phyloP scores from a whole-genome alignment of 2,113 vertebrate genomes.

The Hydrochoerus hydrochaeris region DNA sequence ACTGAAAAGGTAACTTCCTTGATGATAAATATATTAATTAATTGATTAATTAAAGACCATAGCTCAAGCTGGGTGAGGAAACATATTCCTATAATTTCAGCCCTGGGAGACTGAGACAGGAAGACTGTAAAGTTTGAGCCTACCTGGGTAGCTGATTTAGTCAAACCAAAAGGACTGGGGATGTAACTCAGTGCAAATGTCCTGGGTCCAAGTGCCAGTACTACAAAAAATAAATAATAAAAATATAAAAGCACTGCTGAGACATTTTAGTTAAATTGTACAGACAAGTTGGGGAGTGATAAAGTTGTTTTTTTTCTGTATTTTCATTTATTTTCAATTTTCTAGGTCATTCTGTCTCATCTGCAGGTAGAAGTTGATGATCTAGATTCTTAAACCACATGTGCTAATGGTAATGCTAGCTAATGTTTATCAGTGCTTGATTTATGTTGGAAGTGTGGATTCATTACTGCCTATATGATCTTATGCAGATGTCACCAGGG shows the following conservation, averaged over 20 bases:
- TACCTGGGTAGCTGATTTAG: background rate
- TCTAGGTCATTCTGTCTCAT: background rate
- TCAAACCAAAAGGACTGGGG: background rate
- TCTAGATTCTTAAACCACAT: background rate
- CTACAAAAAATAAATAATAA: background rate
- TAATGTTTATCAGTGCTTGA: background rate
- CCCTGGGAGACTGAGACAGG: background rate
- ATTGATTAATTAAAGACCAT: background rate
- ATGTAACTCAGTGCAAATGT: background rate
- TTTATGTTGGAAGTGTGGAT: background rate
- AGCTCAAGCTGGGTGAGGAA: background rate
- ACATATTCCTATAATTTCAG: background rate
- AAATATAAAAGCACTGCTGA: background rate
- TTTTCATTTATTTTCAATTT: background rate
- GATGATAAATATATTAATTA: background rate
- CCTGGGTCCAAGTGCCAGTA: background rate
- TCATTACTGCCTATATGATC: background rate
- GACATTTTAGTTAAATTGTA: background rate
- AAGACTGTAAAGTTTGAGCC: background rate
- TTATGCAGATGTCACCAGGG: background rate
- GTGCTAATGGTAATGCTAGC: background rate
- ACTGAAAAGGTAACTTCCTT: constrained; percentile 94
- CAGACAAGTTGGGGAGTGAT: no score
- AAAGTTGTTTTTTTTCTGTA: background rate
- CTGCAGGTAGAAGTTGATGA: background rate